Base-by-base conservation (phyloP, 2,113 vertebrate species). In the Butorides virescens region DNA sequence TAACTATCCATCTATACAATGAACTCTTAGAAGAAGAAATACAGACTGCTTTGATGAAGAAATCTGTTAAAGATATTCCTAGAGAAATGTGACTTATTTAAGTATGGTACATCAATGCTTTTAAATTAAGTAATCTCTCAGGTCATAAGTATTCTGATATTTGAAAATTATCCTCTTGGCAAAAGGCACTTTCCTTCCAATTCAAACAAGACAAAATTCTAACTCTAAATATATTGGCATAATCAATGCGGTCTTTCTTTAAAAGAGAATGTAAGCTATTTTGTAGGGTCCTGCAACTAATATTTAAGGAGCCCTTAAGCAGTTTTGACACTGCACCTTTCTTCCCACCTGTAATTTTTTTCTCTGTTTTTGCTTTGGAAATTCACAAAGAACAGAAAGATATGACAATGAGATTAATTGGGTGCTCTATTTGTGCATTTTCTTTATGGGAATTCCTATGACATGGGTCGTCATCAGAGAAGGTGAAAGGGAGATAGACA, bases 61-160 rank as follows among this genome's bases (percentile, higher is more conserved):
- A 75, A 71, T 32, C 25, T 85, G 44, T 95, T 94, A 87, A 89
- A 91, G 42, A 36, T 74, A 81, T 77, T 79, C 37, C 56, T 88
- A 91, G 81, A 92, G 81, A 96, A 90, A 67, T 63, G 52, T 88
- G 81, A 87, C 71, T 95, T 94, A 58, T 79, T 93, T 90, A 92
- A 93, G 53, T 32, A 67, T 6, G 20, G 36, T 39, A 67, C 46
- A 61, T 88, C 42, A 86, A 55, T 92, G 67, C 13, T 78, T 93
- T 82, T 76, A 93, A 90, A 90, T 87, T 82, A 92, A 93, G 75
- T 73, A 81, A 84, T 93, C 59, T 94, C 67, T 86, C 50, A 76
- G 76, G 59, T 94, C 63, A 34, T 81, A 95, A 87, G 58, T 76
- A 75, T 93, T 86, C 77, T 76, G 36, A 72, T 74, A 80, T 72